Evolutionary conservation across 30 jellyfish, hydroid and myxozoan species (phyloP), one percentile per base, ranked within the genome.

Genomic region (Chrysaora quinquecirrha): DNA sequence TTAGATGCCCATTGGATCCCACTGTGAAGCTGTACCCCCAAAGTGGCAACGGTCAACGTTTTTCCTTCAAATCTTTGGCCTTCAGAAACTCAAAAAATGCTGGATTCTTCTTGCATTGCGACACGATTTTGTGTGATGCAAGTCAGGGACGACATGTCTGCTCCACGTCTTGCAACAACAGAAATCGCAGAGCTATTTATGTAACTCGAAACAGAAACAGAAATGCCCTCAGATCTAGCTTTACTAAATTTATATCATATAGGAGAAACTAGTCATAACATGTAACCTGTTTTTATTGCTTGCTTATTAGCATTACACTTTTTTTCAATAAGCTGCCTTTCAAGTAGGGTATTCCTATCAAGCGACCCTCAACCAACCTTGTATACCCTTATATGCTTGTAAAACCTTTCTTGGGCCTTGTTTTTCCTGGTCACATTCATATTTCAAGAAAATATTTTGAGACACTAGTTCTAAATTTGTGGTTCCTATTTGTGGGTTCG

Each of bases 1-100:
- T n/a, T n/a, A 86, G 96, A 7, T 86, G 96, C 43, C 85, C 96
- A 0, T 79, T 75, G 12, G 96, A 86, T 60, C 73, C 86, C 23
- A 86, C 96, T 18, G 96, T 86, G 30, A 30, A 29, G 31, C 76
- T 86, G 58, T 71, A 30, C 27, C 25, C 62, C 1, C 19, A 74
- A 22, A 34, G 25, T 1, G 86, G 82, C 61, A 69, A 33, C 35
- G 96, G 96, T n/a, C 86, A 66, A 34, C 20, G 76, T 23, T 86
- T 86, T 64, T 86, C 96, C 22, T 86, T 86, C 80, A 27, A 67
- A 4, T 54, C 96, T 19, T 66, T 76, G 16, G 56, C 67, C 18
- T 86, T 86, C 47, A 60, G 86, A n/a, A 48, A 66, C 11, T 48
- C 70, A 25, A 68, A 60, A 49, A 49, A 35, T 3, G 64, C 86